These are phyloP conservation scores for Muntiacus muntjak DNA, from an alignment of 2,113 vertebrate species.

Conservation along the genomic window DNA sequence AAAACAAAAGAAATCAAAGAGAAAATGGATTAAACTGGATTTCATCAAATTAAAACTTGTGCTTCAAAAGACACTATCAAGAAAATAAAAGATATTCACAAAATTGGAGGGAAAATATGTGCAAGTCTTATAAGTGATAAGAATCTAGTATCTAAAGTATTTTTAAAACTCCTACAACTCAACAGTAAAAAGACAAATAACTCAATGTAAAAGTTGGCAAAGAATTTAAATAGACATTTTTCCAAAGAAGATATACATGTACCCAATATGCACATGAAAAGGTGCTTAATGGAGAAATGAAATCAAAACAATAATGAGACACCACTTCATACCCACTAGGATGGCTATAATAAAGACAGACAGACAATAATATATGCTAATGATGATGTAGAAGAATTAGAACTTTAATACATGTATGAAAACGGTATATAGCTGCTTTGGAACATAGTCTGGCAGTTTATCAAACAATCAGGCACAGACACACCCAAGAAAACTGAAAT, in stretches of 20 bases:
- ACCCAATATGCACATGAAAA: background rate
- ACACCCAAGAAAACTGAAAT: background rate
- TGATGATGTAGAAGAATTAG: background rate
- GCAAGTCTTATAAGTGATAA: background rate
- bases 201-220: background rate
- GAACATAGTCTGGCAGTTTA: background rate
- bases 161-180: background rate
- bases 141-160: background rate
- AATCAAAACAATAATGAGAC: background rate
- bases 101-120: background rate
- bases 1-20: background rate
- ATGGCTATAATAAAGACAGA: background rate
- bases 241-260: background rate
- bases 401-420: background rate
- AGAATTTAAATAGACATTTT: background rate
- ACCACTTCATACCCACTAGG: background rate
- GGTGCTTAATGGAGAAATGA: background rate
- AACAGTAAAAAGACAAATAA: background rate
- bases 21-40: background rate
- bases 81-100: background rate
- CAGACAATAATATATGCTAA: background rate
- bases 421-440: background rate
- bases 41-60: background rate
- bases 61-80: background rate
- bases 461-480: background rate